Percentiles rank a stretch among this genome's conserved stretches.
phyloP scores from a whole-genome alignment of 1,140 invertebrate species.

The Potamilus streckersoni region DNA sequence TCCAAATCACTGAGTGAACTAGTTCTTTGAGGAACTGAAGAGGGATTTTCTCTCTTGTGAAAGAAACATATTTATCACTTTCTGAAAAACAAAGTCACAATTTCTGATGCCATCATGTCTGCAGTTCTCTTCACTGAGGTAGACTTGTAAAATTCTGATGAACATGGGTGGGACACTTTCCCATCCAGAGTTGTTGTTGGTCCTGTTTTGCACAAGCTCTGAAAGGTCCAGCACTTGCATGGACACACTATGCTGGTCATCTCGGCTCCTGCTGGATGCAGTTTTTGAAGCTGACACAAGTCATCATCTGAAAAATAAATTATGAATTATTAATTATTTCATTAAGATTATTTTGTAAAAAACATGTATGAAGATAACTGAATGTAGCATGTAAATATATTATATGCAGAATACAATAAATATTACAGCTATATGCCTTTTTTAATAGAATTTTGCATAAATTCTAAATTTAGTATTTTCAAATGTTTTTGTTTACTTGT shows the following conservation, averaged over 20 bases:
- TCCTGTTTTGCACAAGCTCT: conserved; percentile 11
- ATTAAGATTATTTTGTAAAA: no score
- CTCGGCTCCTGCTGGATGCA: conserved; percentile 79
- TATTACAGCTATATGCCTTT: no score
- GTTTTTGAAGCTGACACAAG: conserved; percentile 77
- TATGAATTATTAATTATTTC: not conserved
- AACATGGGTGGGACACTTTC: conserved; percentile 7
- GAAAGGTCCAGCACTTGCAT: conserved; percentile 2
- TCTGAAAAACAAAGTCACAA: conserved; percentile 23
- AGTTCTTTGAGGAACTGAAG: no score
- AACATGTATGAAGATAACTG: not conserved
- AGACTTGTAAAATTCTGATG: not conserved
- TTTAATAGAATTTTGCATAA: no score
- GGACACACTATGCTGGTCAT: conserved; percentile 80
- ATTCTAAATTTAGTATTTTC: no score
- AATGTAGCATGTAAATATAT: not conserved
- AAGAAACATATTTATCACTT: conserved; percentile 28
- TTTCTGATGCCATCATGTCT: conserved; percentile 8
- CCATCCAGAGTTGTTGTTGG: not conserved
- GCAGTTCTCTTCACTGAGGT: not conserved
- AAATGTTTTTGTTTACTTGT: no score
- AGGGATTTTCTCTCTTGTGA: conserved; percentile 21
- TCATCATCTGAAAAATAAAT: conserved; percentile 41
- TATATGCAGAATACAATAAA: not conserved
- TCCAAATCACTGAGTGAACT: no score